A percentile compares a stretch with the other conserved stretches of the same genome.
Evolutionary conservation across 1,140 invertebrate species (phyloP).

Genomic region (Dufourea novaeangliae): DNA sequence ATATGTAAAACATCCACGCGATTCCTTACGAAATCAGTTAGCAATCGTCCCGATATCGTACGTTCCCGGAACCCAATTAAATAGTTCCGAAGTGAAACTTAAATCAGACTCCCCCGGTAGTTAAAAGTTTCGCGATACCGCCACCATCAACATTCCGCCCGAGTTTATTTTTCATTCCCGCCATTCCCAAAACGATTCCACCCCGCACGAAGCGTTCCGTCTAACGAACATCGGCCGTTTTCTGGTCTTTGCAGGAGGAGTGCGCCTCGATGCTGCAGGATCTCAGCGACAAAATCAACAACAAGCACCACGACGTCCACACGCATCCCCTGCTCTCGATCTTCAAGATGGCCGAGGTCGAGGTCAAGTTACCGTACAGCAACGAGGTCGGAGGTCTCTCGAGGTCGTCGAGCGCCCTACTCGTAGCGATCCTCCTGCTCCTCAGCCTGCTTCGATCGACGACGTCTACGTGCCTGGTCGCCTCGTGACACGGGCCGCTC

Average conservation of each 20-base stretch:
- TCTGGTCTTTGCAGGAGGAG: constrained; percentile 87
- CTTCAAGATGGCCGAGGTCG: constrained; percentile 95
- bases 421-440: constrained; percentile 60
- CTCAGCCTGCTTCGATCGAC: constrained; percentile 57
- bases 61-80: too few species aligned
- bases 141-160: too few species aligned
- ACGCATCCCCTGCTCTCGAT: constrained; percentile 93
- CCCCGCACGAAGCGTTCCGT: not conserved
- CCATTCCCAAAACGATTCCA: too few species aligned
- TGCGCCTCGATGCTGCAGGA: constrained; percentile 90
- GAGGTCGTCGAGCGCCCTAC: constrained; percentile 52
- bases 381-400: constrained; percentile 60
- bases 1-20: too few species aligned
- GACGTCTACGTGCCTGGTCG: constrained; percentile 49
- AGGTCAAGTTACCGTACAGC: constrained; percentile 83
- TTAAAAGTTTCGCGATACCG: too few species aligned
- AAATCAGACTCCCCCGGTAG: too few species aligned
- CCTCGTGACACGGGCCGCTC: constrained; percentile 56
- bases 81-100: too few species aligned
- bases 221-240: not conserved
- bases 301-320: constrained; percentile 90
- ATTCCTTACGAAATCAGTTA: too few species aligned
- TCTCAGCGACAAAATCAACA: constrained; percentile 92
- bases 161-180: too few species aligned
- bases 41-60: too few species aligned